These are phyloP conservation scores for Quadriops clusia DNA, from an alignment of 2,888 invertebrate species.

Conservation along the genomic window DNA sequence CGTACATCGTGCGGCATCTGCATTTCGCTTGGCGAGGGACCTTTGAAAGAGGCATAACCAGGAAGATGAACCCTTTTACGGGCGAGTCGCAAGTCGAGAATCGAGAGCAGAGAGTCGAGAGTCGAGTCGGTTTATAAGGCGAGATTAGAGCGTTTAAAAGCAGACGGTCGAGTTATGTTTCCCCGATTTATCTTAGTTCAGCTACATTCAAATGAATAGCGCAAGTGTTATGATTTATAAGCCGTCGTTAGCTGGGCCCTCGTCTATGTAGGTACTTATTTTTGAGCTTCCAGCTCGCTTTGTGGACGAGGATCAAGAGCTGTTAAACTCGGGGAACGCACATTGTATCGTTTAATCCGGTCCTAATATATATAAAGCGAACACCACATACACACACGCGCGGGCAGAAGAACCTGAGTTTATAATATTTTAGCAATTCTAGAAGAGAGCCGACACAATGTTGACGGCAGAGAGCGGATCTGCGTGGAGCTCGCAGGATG, in stretches of 20 bases:
- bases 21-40: too few relatives aligned
- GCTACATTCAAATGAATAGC: slow-evolving; percentile 27
- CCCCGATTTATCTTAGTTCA: slow-evolving; percentile 26
- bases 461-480: slow-evolving; percentile 23
- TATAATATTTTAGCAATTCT: slow-evolving; percentile 14
- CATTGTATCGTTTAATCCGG: slow-evolving; percentile 18
- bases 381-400: slow-evolving; percentile 8
- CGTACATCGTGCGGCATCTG: too few relatives aligned
- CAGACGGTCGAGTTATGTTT: slow-evolving; percentile 22
- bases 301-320: slow-evolving; percentile 24
- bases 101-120: neutral
- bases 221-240: slow-evolving; percentile 28
- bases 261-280: slow-evolving; percentile 18
- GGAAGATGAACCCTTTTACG: too few relatives aligned
- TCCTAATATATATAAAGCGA: slow-evolving; percentile 17
- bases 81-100: neutral
- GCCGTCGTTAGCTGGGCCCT: slow-evolving; percentile 23
- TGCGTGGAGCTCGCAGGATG: slow-evolving; percentile 39
- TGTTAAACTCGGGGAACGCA: slow-evolving; percentile 22
- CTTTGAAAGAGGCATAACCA: too few relatives aligned
- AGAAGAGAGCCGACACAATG: slow-evolving; percentile 21
- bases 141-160: slow-evolving; percentile 24
- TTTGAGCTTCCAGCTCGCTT: slow-evolving; percentile 19
- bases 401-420: slow-evolving; percentile 9
- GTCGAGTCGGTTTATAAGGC: slow-evolving; percentile 21